Base-by-base conservation (phyloP, 2,888 invertebrate genomes). In the Sinohyriopsis cumingii region DNA sequence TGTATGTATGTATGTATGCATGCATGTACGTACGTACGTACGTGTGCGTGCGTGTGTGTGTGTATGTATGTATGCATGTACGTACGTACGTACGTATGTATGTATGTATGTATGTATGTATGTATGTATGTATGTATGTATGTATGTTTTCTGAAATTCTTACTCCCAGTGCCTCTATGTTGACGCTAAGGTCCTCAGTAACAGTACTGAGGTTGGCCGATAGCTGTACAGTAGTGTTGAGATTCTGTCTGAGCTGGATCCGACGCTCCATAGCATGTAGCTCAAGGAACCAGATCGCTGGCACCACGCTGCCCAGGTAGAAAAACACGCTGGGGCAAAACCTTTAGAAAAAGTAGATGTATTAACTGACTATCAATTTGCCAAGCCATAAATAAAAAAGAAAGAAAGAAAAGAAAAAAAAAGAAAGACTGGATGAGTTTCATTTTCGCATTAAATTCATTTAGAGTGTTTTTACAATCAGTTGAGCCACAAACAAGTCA, bases 241-340 rank as follows among this genome's bases (percentile, higher is more conserved):
- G n/a, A 15, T 53, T 28, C 25, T 68, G 59, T 65, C 72, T 75
- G 56, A 75, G 33, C 28, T 72, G 91, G 62, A 94, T 89, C 20
- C 95, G 90, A 28, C 93, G 91, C 74, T 95, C 95, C 61, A 96
- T 94, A 89, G 95, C 96, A 89, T 96, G 95, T 61, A 97, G 91
- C 88, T 98, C 97, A 69, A 98, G 90, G 20, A 97, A 92, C 97
- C 97, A 97, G 88, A 98, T 97, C 3, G 97, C 95, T 0, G 97
- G 97, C 0, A 97, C 97, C 65, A 96, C 95, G 84, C 95, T 94
- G 12, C 94, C 93, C 71, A 98, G 91, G 90, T 97, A 98, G 68
- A 97, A 92, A 90, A 97, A 95, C 0, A 97, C 96, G 1, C 96
- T 96, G 0, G 97, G 97, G 79, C 97, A 97, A 90, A 97, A 97